Conservation (phyloP, 2,888 invertebrate genomes). For the Petrolisthes cinctipes region DNA sequence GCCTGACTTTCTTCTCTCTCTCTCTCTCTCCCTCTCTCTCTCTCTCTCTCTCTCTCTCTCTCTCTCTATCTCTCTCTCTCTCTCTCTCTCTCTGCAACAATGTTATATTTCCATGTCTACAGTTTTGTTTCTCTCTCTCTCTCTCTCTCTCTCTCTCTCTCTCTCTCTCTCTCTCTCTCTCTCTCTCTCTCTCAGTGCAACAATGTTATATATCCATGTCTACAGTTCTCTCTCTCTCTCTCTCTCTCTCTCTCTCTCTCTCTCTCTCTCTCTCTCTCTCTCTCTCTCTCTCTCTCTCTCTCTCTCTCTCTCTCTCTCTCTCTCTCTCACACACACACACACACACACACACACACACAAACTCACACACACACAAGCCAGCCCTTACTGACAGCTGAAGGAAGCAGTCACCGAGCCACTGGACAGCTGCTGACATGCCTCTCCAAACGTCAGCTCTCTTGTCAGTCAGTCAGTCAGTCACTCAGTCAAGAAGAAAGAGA, state of each 20-base stretch:
- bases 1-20: not conserved
- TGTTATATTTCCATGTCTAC: not conserved
- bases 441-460: no score
- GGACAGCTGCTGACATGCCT: no score
- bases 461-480: no score
- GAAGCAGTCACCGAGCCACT: no score
- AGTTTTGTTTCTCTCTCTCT: not conserved
- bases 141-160: not conserved
- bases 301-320: not conserved
- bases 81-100: not conserved
- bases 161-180: not conserved
- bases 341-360: not conserved
- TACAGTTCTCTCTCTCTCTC: not conserved
- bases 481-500: not conserved
- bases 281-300: not conserved
- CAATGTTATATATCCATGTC: not conserved
- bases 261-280: not conserved
- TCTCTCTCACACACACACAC: not conserved
- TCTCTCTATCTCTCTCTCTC: not conserved
- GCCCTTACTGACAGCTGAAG: no score
- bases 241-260: not conserved
- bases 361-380: not conserved
- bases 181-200: not conserved
- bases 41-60: not conserved
- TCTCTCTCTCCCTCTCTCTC: not conserved